Evolutionary conservation across 1,140 invertebrate genomes (phyloP), one percentile per base, ranked within the genome.

Genomic region (Penaeus japonicus): DNA sequence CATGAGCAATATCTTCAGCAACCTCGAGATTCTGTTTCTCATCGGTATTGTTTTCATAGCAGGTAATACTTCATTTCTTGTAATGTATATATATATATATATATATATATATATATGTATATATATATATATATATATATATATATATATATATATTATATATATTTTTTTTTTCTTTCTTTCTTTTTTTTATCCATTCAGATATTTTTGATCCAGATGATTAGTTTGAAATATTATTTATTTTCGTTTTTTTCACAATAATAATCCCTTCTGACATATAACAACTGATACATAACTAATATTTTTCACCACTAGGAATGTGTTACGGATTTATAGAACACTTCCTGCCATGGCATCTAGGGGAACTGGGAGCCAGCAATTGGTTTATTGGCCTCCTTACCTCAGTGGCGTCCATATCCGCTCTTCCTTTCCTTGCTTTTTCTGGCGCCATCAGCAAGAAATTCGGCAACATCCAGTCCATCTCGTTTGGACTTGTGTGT

Each of bases 281-380:
- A n/a, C n/a, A n/a, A n/a, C 20, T n/a, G 59, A n/a, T n/a, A 62
- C n/a, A 62, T 20, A 62, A 70, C 65, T 32, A 7, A 4, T 27
- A 12, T 27, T 70, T 24, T 73, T 73, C 10, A 0, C 15, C 12
- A 2, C 27, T 73, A 90, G 90, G 90, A 3, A 89, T 90, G 80
- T 90, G 90, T 54, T 90, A 90, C 84, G 90, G 90, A 17, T 90
- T 90, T 75, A 89, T 90, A 20, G 90, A 90, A 85, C 86, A 90
- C 80, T 90, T 87, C 90, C 90, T 87, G 84, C 90, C 90, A 22
- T 89, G 88, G 85, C 85, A 87, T 54, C 70, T 90, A 32, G 39
- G 54, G 18, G 90, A 90, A 30, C 57, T 90, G 17, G 75, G 77
- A 2, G 87, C 90, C 80, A 75, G 62, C 1, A 89, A 89, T 59